Conservation (phyloP, 2,888 invertebrate genomes). For the Salpingus planirostris region DNA sequence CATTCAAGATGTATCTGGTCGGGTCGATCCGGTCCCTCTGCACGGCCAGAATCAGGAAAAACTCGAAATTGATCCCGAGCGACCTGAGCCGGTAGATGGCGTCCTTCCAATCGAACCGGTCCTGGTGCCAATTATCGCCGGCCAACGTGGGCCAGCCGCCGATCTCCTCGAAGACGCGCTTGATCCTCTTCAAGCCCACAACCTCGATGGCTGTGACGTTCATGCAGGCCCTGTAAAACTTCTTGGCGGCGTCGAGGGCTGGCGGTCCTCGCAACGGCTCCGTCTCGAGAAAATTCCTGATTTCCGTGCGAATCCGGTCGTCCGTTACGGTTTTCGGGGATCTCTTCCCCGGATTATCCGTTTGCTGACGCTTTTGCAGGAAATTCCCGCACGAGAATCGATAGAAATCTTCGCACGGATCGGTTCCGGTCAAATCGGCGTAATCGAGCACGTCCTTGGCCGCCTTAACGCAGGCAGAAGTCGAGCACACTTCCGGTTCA, state of each 20-base stretch:
- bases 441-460: conserved; percentile 57
- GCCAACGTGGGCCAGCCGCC: conserved; percentile 54
- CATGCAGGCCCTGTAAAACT: conserved; percentile 34
- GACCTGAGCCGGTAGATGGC: conserved; percentile 31
- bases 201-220: conserved; percentile 30
- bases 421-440: conserved; percentile 51
- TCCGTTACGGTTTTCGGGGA: conserved; percentile 19
- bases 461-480: conserved; percentile 29
- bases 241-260: conserved; percentile 26
- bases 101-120: conserved; percentile 35
- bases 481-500: conserved; percentile 23
- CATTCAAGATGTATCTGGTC: conserved; percentile 29
- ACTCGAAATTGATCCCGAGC: conserved; percentile 32
- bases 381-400: conserved; percentile 67
- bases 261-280: conserved; percentile 15
- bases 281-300: conserved; percentile 26
- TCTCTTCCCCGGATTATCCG: conserved; percentile 46
- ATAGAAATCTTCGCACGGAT: conserved; percentile 74
- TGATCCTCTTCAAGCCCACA: conserved; percentile 28
- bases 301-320: conserved; percentile 25
- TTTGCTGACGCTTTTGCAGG: conserved; percentile 52
- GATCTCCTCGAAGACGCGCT: conserved; percentile 39
- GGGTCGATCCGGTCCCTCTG: conserved; percentile 25
- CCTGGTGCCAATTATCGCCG: conserved; percentile 40
- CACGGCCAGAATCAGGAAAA: conserved; percentile 30